Evolutionary conservation across 2,797 vertebrate species (phyloP), one percentile per base, ranked within the genome.

Genomic region (Dendrocincla fuliginosa): DNA sequence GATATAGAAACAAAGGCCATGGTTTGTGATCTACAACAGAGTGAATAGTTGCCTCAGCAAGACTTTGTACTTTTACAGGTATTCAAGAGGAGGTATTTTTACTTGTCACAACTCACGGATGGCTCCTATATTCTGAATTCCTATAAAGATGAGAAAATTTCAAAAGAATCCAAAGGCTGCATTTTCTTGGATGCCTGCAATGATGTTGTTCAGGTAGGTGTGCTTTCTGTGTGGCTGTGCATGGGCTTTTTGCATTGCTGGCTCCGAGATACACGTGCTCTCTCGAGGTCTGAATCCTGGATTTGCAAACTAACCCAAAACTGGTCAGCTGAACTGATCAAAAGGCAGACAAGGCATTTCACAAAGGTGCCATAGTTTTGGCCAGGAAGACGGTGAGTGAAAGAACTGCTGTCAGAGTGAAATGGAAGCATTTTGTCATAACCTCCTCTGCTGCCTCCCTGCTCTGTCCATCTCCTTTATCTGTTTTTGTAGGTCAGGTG

Each of bases 101-200:
- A 99, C 97, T 97, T 99, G 96, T 99, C 99, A 59, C 99, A 99
- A 94, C 99, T 99, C 56, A 99, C 99, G 1, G 99, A 99, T 44
- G 99, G 99, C 85, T 99, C 99, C 71, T 99, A 99, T 97, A 99
- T 99, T 95, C 99, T 99, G 65, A 99, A 99, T 97, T 99, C 99
- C 50, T 99, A 99, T 96, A 99, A 99, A 98, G 99, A 99, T 91
- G 99, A 99, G 96, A 99, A 99, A 97, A 99, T 99, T 96, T 99
- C 98, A 84, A 99, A 99, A 95, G 99, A 99, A 44, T 99, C 99
- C 73, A 99, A 99, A 98, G 99, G 99, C 75, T 99, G 99, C 93
- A 99, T 99, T 95, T 99, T 99, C 96, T 96, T 99, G 97, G 99
- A 99, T 16, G 99, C 99, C 42, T 99, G 99, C 93, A 99, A 99